Percentiles rank a stretch among this genome's conserved stretches.
Evolutionary conservation across 2,888 invertebrate species (phyloP).

Genomic region (Cactoblastis cactorum): DNA sequence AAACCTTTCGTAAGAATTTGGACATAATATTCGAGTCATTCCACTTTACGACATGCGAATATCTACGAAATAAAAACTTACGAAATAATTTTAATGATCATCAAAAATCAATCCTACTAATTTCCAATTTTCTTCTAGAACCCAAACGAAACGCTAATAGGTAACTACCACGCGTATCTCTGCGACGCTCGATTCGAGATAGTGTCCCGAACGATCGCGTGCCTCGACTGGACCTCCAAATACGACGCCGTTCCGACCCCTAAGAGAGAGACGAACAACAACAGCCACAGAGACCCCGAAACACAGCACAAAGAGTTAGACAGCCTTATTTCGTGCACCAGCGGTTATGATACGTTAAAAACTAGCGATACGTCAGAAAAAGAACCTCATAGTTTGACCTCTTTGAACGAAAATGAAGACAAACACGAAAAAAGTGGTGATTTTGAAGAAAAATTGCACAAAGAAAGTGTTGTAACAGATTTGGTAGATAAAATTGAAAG

Average conservation of each 20-base stretch:
- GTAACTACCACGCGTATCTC: conserved; percentile 92
- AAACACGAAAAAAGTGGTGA: conserved; percentile 17
- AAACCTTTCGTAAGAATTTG: too few relatives aligned
- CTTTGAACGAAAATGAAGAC: conserved; percentile 48
- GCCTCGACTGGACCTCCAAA: conserved; percentile 87
- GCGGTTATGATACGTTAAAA: conserved; percentile 64
- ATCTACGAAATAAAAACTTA: too few relatives aligned
- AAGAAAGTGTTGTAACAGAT: background rate
- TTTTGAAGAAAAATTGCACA: background rate
- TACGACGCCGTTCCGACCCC: conserved; percentile 83
- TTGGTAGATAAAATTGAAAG: conserved; percentile 32
- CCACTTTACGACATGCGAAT: too few relatives aligned
- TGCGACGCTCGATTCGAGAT: conserved; percentile 91
- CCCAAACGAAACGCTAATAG: conserved; percentile 84
- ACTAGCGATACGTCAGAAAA: conserved; percentile 50
- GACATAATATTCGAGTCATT: too few relatives aligned
- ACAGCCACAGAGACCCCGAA: conserved; percentile 57
- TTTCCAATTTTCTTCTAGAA: conserved; percentile 48
- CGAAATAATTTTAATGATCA: too few relatives aligned
- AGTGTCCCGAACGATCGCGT: conserved; percentile 85
- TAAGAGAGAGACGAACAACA: conserved; percentile 62
- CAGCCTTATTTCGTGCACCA: conserved; percentile 67
- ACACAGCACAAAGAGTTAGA: conserved; percentile 56
- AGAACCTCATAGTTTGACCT: conserved; percentile 58
- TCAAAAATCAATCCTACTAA: too few relatives aligned